Conservation (phyloP, 2,888 invertebrate species). For the Polyommatus icarus region DNA sequence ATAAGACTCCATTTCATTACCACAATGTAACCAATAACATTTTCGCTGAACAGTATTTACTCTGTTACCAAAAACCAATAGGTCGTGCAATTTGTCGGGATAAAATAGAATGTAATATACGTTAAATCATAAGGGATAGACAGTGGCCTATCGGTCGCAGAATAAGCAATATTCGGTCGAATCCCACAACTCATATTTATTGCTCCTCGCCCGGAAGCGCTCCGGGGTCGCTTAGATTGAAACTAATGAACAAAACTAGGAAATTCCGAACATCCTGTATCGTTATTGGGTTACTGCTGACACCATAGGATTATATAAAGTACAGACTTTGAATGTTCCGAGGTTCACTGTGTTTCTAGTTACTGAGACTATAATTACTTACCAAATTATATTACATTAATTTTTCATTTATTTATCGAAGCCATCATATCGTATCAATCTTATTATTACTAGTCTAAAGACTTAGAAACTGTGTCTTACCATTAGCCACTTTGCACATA, state of each 20-base stretch:
- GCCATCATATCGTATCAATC: too few relatives aligned
- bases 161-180: slow-evolving; percentile 58
- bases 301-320: neutral
- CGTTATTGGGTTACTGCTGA: neutral
- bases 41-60: neutral
- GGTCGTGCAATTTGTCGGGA: neutral
- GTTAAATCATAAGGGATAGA: slow-evolving; percentile 39
- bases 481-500: too few relatives aligned
- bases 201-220: slow-evolving; percentile 46
- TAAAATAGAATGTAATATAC: slow-evolving; percentile 31
- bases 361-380: too few relatives aligned
- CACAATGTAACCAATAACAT: too few relatives aligned
- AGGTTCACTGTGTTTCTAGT: too few relatives aligned
- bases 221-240: slow-evolving; percentile 28
- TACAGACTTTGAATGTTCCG: too few relatives aligned
- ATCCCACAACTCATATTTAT: slow-evolving; percentile 73
- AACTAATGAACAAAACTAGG: slow-evolving; percentile 34
- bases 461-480: too few relatives aligned
- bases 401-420: too few relatives aligned
- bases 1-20: too few relatives aligned
- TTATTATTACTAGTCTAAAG: too few relatives aligned
- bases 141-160: slow-evolving; percentile 37
- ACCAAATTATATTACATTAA: too few relatives aligned
- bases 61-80: neutral
- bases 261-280: slow-evolving; percentile 23